Conservation (phyloP, 92 coral and sea anemone species). For the Chrysogorgia sp. region DNA sequence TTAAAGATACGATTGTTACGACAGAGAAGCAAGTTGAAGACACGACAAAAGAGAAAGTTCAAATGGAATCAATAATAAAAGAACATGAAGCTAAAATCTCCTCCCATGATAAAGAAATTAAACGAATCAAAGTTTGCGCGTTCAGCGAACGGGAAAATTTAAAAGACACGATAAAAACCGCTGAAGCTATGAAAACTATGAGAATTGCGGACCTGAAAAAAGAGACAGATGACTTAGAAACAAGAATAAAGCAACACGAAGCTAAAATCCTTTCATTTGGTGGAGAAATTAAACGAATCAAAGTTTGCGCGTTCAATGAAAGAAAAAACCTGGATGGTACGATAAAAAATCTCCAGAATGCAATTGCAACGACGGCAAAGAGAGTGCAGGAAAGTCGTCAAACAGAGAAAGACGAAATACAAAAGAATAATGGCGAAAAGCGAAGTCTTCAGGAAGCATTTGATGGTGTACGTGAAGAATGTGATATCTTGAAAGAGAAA, state of each 20-base stretch:
- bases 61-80: neutral
- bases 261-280: too few species aligned
- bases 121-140: neutral
- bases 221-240: too few species aligned
- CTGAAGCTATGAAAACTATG: too few species aligned
- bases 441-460: neutral
- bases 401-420: neutral
- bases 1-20: neutral
- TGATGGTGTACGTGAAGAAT: neutral
- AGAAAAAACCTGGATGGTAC: neutral
- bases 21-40: neutral
- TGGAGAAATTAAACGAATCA: too few species aligned
- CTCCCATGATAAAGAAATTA: neutral
- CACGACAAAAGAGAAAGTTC: neutral
- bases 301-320: neutral
- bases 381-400: neutral
- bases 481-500: too few species aligned
- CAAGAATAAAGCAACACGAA: too few species aligned
- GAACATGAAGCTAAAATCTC: neutral
- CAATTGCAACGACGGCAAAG: neutral
- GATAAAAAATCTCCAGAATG: neutral
- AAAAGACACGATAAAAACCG: neutral
- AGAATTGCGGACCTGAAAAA: too few species aligned
- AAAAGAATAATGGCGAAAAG: neutral
- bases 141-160: slow-evolving; percentile 2